Evolutionary conservation across 2,888 invertebrate species (phyloP), one percentile per base, ranked within the genome.

Genomic region (Troides aeacus): DNA sequence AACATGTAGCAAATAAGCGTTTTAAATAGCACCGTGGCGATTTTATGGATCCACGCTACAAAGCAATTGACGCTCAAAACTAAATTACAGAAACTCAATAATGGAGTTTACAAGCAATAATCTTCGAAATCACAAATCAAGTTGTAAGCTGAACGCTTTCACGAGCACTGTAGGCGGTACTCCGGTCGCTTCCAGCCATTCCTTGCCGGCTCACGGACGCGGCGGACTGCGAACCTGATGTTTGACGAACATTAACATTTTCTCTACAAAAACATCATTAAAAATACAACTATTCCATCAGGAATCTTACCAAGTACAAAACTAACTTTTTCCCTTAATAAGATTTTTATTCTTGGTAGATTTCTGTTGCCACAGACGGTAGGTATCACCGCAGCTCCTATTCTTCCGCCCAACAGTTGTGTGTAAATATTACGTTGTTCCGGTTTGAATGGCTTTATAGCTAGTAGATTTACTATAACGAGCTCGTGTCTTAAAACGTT

Each of bases 41-140:
- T 76, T 76, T 77, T 73, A 75, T 76, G 72, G 71, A 72, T 74
- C 71, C 66, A 71, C 70, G 74, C 73, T 72, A 75, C 75, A 77
- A 77, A 79, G 77, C 79, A 81, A 84, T 82, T 77, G 78, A 77
- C 79, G 74, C 75, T 82, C 76, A 79, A 80, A 84, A 84, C 79
- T 81, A 85, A 88, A 88, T 88, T 85, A 88, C 84, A 82, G 81
- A 80, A 83, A 83, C 80, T 77, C 80, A 79, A 84, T 88, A 87
- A 85, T 85, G 78, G 84, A 79, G 79, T 84, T 81, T 82, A 83
- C 81, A 79, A 80, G 86, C 83, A 87, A 87, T 90, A 89, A 89
- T 88, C 85, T 90, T 86, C 79, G 85, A 84, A 87, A 90, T 89
- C 87, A 92, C 92, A 92, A 92, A 92, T 92, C 91, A 92, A 89